These are phyloP conservation scores for Varanus salvator DNA, from an alignment of 2,113 vertebrate genomes.

Conservation along the genomic window DNA sequence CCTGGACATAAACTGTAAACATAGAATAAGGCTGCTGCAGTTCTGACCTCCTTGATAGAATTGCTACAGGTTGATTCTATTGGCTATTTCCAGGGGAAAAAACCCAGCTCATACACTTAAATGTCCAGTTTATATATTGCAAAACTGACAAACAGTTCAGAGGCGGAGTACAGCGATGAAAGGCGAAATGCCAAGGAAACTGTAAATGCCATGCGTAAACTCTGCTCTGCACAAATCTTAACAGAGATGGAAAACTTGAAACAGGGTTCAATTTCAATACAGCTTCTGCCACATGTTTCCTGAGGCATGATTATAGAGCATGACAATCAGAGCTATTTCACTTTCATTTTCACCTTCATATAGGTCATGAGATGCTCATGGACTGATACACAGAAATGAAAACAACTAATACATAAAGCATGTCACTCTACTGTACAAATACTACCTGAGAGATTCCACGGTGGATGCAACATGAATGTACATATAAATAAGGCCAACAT, in stretches of 20 bases:
- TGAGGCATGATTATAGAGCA: background rate
- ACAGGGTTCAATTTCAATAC: background rate
- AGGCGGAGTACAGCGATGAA: conserved; percentile 20
- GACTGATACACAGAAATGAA: conserved; percentile 70
- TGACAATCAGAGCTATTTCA: background rate
- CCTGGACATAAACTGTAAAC: background rate
- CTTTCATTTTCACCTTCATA: conserved; percentile 62
- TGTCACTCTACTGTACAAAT: conserved; percentile 46
- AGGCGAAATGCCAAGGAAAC: conserved; percentile 20
- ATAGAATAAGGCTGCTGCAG: background rate
- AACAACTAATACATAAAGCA: conserved; percentile 45
- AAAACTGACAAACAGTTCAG: background rate
- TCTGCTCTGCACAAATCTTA: background rate
- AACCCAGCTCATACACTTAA: background rate
- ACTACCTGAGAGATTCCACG: conserved; percentile 69
- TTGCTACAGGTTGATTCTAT: background rate
- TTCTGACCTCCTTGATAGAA: background rate
- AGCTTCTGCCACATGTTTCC: background rate
- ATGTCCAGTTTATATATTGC: background rate
- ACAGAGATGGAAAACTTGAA: background rate
- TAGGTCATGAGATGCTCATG: conserved; percentile 80
- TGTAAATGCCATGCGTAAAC: background rate
- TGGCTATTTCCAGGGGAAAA: background rate
- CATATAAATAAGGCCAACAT: conserved; percentile 51
- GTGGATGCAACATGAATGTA: conserved; percentile 69